phyloP scores from a whole-genome alignment of 2,797 vertebrate genomes.

The Sylvia borin region DNA sequence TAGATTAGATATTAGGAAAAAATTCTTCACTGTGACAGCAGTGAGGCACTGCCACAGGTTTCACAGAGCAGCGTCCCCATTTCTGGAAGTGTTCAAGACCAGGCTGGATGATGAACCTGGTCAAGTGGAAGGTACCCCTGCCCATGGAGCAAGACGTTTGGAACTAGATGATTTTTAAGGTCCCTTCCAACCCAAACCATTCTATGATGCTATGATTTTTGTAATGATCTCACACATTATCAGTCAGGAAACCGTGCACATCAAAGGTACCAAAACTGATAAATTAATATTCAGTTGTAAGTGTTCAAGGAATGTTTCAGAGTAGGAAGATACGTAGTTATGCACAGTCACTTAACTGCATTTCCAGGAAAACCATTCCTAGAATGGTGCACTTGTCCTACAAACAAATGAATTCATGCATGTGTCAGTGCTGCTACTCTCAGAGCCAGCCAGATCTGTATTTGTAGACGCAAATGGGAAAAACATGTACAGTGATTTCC shows the following conservation, averaged over 20 bases:
- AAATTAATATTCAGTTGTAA: not conserved
- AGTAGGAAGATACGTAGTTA: not conserved
- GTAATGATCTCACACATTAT: not conserved
- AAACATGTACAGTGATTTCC: not conserved
- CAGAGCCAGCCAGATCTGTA: not conserved
- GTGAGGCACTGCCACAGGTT: not conserved
- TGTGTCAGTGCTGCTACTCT: not conserved
- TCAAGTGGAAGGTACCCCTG: not conserved
- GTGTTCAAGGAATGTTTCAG: not conserved
- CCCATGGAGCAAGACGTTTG: rapidly evolving
- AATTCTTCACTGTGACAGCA: not conserved
- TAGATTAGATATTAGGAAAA: not conserved
- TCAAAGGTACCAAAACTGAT: not conserved
- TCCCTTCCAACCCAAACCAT: not conserved
- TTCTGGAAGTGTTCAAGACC: not conserved
- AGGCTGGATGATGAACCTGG: not conserved
- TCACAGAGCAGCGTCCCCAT: not conserved
- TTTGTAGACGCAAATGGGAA: not conserved
- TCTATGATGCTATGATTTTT: not conserved
- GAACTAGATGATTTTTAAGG: not conserved
- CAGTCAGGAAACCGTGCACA: not conserved
- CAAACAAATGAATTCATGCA: not conserved
- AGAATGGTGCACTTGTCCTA: not conserved
- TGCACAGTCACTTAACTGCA: not conserved
- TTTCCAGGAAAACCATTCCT: not conserved